These are phyloP conservation scores for Meteorus colon DNA, from an alignment of 2,888 invertebrate genomes.

Conservation along the genomic window DNA sequence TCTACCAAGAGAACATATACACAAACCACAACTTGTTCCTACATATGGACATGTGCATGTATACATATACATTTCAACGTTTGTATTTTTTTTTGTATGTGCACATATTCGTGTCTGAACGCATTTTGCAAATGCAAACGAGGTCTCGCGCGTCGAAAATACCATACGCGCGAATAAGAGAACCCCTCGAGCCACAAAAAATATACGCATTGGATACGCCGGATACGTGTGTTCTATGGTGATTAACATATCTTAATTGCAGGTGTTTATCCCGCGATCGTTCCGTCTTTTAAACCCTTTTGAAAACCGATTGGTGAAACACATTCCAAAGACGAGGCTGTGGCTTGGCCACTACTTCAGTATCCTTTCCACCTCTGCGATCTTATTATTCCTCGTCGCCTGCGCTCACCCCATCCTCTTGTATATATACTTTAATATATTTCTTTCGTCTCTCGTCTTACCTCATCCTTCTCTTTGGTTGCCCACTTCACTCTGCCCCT, in stretches of 20 bases:
- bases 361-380: conserved; percentile 49
- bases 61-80: neutral
- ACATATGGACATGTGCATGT: neutral
- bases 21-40: neutral
- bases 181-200: conserved; percentile 12
- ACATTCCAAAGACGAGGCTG: conserved; percentile 54
- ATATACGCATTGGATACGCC: conserved; percentile 37
- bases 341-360: conserved; percentile 41
- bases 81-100: neutral
- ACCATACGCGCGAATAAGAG: conserved; percentile 19
- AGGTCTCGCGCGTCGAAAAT: conserved; percentile 28
- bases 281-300: conserved; percentile 54
- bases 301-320: conserved; percentile 57
- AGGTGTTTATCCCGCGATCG: conserved; percentile 61
- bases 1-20: neutral
- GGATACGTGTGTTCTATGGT: conserved; percentile 57
- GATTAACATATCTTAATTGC: conserved; percentile 69
- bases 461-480: conserved; percentile 24
- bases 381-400: conserved; percentile 54
- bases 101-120: conserved; percentile 32
- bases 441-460: conserved; percentile 39
- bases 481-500: conserved; percentile 27
- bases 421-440: conserved; percentile 54
- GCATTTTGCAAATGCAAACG: conserved; percentile 41
- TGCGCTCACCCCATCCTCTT: neutral